Conservation (phyloP, 2,888 invertebrate species). For the Aspidiotus rigidus region DNA sequence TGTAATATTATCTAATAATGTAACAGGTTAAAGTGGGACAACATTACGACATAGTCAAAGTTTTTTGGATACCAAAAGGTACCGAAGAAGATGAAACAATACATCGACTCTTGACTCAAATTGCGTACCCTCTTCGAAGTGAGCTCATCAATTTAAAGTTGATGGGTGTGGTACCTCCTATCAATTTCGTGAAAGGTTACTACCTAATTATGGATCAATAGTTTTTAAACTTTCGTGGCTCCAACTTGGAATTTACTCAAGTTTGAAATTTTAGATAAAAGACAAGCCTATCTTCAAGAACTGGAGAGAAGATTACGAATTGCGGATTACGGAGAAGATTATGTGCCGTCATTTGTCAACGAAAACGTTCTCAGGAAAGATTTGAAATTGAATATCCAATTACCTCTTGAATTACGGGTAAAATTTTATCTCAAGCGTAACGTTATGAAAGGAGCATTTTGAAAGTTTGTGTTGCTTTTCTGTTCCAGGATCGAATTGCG, state of each 20-base stretch:
- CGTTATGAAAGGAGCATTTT: background rate
- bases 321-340: conserved; percentile 63
- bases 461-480: background rate
- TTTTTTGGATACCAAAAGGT: conserved; percentile 54
- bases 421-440: conserved; percentile 11
- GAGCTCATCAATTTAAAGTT: conserved; percentile 62
- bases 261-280: too few relatives aligned
- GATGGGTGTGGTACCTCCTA: conserved; percentile 65
- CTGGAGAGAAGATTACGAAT: conserved; percentile 52
- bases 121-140: conserved; percentile 56
- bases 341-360: conserved; percentile 44
- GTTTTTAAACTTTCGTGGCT: background rate
- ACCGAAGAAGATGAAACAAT: conserved; percentile 37
- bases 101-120: conserved; percentile 46
- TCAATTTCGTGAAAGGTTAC: conserved; percentile 62
- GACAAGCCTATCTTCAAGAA: conserved; percentile 48
- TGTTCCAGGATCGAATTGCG: conserved; percentile 29
- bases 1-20: conserved; percentile 10
- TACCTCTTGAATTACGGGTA: conserved; percentile 43
- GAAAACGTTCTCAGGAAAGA: conserved; percentile 14
- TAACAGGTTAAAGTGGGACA: conserved; percentile 54
- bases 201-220: background rate
- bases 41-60: conserved; percentile 58
- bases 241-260: too few relatives aligned
- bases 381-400: background rate